Conservation (phyloP, 1,140 invertebrate genomes). For the Nebria ingens region DNA sequence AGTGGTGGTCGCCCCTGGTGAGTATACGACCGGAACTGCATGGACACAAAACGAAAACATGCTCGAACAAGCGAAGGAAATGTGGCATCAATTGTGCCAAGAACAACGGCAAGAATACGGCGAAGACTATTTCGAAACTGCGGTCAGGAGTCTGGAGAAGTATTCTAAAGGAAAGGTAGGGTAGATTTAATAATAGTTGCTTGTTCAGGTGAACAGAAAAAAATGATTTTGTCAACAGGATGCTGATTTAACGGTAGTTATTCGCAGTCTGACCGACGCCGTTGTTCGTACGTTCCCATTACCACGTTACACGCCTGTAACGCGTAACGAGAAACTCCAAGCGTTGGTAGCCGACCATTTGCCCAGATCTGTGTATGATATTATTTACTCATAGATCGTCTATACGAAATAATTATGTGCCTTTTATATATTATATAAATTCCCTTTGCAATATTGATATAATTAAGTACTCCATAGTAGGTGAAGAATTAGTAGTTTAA, state of each 20-base stretch:
- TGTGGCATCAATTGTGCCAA: constrained; percentile 65
- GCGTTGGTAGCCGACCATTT: constrained; percentile 66
- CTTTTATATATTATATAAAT: background rate
- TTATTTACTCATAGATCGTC: constrained; percentile 45
- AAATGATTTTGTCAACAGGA: constrained; percentile 44
- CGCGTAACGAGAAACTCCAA: constrained; percentile 61
- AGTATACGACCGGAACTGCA: constrained; percentile 63
- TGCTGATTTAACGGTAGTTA: constrained; percentile 58
- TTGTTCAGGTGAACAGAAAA: constrained; percentile 2
- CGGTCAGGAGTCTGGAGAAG: constrained; percentile 62
- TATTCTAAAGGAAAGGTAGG: constrained; percentile 57
- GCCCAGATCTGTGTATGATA: constrained; percentile 62
- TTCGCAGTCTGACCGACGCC: constrained; percentile 58
- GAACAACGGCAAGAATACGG: constrained; percentile 67
- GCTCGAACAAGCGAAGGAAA: constrained; percentile 62
- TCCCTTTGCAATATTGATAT: background rate
- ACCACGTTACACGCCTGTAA: constrained; percentile 67
- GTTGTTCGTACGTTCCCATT: constrained; percentile 71
- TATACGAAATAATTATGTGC: background rate
- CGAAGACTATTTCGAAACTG: constrained; percentile 69
- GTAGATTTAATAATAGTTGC: constrained; percentile 17
- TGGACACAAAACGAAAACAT: constrained; percentile 63
- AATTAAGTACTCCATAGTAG: background rate
- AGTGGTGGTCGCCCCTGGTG: constrained; percentile 70
- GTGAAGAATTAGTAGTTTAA: no score